Conservation (phyloP, 1,140 invertebrate species). For the Drosophila parabipectinata region DNA sequence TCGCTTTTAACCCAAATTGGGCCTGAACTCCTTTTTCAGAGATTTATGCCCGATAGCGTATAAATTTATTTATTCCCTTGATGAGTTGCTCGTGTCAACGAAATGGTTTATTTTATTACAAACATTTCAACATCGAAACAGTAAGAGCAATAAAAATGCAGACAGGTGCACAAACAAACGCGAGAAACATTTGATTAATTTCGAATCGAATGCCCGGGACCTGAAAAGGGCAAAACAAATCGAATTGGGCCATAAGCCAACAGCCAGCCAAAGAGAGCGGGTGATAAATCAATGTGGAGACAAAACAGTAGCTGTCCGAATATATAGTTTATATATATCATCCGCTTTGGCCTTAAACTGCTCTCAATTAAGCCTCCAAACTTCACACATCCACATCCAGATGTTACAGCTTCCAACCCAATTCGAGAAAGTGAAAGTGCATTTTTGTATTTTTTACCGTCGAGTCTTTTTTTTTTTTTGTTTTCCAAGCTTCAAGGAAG, state of each 20-base stretch:
- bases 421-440: conserved; percentile 68
- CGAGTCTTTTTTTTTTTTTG: background rate
- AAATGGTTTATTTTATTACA: conserved; percentile 54
- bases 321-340: conserved; percentile 40
- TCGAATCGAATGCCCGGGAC: conserved; percentile 20
- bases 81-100: conserved; percentile 51
- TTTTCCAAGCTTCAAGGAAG: conserved; percentile 7
- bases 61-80: conserved; percentile 26
- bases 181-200: conserved; percentile 56
- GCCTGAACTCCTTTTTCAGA: conserved; percentile 35
- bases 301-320: conserved; percentile 54
- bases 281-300: conserved; percentile 56
- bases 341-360: conserved; percentile 26
- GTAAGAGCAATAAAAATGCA: conserved; percentile 26
- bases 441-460: conserved; percentile 9
- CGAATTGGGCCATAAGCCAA: conserved; percentile 48
- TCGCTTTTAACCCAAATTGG: conserved; percentile 32
- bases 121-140: conserved; percentile 53
- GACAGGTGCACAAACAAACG: conserved; percentile 35
- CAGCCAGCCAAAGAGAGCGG: conserved; percentile 22
- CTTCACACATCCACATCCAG: conserved; percentile 17
- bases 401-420: conserved; percentile 26
- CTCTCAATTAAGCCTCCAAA: conserved; percentile 52
- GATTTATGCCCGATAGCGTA: conserved; percentile 45
- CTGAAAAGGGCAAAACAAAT: conserved; percentile 36